phyloP scores from a whole-genome alignment of 2,888 invertebrate genomes.

The Acrobasis consociella region DNA sequence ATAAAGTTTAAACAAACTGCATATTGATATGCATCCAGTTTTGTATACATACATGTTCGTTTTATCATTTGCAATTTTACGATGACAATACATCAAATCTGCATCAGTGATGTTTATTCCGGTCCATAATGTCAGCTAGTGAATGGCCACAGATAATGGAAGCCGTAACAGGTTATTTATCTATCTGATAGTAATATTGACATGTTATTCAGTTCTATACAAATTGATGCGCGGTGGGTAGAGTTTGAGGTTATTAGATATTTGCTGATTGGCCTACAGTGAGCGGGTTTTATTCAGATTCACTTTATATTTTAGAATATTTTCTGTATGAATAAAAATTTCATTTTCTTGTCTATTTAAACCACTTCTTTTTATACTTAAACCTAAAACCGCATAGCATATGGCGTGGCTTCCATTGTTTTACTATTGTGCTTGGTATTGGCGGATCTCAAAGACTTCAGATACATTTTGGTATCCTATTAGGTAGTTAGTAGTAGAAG shows the following conservation, averaged over 20 bases:
- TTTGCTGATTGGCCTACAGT: background rate
- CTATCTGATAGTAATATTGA: background rate
- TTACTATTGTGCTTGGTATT: too few species aligned
- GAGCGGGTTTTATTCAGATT: background rate
- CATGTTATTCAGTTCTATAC: background rate
- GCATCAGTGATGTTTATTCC: slow-evolving; percentile 12
- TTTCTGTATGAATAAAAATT: background rate
- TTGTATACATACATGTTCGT: background rate
- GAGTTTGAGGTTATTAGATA: background rate
- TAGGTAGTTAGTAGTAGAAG: too few species aligned
- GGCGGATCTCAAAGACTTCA: too few species aligned
- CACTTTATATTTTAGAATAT: background rate
- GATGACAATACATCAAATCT: background rate
- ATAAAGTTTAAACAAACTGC: too few species aligned
- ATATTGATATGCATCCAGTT: too few species aligned
- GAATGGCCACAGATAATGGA: slow-evolving; percentile 13
- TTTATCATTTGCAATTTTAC: slow-evolving; percentile 7
- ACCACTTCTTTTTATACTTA: too few species aligned
- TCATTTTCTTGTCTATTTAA: too few species aligned
- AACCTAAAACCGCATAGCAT: too few species aligned
- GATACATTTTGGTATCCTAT: too few species aligned
- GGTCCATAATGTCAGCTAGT: background rate
- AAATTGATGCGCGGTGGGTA: background rate
- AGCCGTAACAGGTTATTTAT: background rate
- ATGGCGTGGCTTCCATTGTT: too few species aligned